Evolutionary conservation across 2,797 vertebrate genomes (phyloP).

Genomic region (Diplodus puntazzo): DNA sequence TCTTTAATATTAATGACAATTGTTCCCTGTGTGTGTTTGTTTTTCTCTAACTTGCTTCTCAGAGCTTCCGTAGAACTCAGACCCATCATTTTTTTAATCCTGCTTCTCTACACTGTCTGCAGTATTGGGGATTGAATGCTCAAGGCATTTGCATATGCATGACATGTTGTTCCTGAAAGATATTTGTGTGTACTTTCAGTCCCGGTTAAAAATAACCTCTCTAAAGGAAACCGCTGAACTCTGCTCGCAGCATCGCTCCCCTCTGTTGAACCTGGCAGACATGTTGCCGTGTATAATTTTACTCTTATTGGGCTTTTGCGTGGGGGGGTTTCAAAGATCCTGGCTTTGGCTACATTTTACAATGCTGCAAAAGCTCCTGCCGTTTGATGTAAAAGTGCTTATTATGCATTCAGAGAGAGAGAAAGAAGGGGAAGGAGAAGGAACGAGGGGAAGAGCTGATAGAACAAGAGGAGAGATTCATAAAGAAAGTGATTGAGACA

Average conservation of each 20-base stretch:
- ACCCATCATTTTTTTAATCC: not conserved
- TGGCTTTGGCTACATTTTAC: slow-evolving; percentile 33
- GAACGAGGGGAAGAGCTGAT: not conserved
- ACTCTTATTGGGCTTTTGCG: slow-evolving; percentile 32
- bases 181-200: slow-evolving; percentile 19
- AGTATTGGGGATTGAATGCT: slow-evolving; percentile 2
- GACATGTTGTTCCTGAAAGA: not conserved
- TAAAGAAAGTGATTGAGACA: not conserved
- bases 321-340: slow-evolving; percentile 43
- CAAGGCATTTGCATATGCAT: slow-evolving; percentile 1
- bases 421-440: not conserved
- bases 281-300: slow-evolving; percentile 25
- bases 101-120: not conserved
- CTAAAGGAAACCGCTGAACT: slow-evolving; percentile 17
- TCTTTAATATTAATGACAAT: no score
- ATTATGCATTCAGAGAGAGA: slow-evolving; percentile 37
- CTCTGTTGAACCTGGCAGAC: slow-evolving; percentile 4
- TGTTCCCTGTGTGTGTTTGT: no score
- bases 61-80: not conserved
- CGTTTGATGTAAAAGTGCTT: slow-evolving; percentile 56
- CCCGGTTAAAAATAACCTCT: slow-evolving; percentile 42
- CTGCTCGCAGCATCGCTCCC: not conserved
- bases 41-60: not conserved
- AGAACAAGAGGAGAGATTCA: slow-evolving; percentile 3
- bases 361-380: slow-evolving; percentile 40